A percentile compares a stretch with the other conserved stretches of the same genome.
Evolutionary conservation across 2,113 vertebrate species (phyloP).

Genomic region (Corythornis vintsioides): DNA sequence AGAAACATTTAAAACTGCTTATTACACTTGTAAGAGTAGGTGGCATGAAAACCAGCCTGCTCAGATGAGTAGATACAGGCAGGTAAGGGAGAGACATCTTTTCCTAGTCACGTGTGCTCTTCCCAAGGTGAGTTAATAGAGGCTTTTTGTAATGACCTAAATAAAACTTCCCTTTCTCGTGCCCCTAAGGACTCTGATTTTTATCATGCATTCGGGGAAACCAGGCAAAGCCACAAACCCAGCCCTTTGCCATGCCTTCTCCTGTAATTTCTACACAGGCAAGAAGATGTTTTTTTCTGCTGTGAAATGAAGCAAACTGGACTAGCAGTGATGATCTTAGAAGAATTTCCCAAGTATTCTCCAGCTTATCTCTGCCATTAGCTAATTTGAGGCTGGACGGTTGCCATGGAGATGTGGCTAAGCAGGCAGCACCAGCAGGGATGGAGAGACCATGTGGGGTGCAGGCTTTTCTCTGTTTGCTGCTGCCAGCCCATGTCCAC

Average conservation of each 20-base stretch:
- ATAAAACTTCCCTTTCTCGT: not conserved
- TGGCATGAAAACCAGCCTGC: not conserved
- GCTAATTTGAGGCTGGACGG: not conserved
- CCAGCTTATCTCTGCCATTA: not conserved
- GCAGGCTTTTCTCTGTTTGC: not conserved
- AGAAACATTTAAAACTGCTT: not conserved
- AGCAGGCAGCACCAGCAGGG: not conserved
- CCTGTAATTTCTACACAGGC: not conserved
- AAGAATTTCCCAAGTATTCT: not conserved
- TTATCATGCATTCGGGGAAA: not conserved
- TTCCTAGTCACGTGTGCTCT: not conserved
- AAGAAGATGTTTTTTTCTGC: not conserved
- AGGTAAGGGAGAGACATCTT: not conserved
- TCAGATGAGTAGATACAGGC: not conserved
- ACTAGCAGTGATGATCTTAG: not conserved
- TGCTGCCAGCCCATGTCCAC: not conserved
- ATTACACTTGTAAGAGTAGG: not conserved
- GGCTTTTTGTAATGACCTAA: constrained; percentile 8
- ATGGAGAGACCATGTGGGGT: not conserved
- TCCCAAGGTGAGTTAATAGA: constrained; percentile 10
- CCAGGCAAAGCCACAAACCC: not conserved
- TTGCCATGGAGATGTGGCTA: constrained; percentile 35
- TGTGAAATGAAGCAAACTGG: not conserved
- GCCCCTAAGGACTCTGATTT: not conserved
- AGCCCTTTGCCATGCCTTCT: not conserved